Conservation (phyloP, 2,888 invertebrate genomes). For the Lymantria dispar region DNA sequence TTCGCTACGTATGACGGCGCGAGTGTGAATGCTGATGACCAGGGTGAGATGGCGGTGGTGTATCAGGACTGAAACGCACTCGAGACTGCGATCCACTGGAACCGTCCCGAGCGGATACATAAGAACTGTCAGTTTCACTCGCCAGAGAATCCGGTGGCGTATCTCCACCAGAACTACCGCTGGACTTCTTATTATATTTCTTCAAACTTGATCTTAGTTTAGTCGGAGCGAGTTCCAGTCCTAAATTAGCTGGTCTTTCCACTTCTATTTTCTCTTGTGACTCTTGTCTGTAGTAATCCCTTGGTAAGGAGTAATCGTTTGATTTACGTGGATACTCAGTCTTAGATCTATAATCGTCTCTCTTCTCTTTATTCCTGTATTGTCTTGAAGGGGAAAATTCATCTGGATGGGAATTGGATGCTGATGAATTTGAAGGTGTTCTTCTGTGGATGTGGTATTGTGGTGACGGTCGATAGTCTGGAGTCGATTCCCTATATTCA, state of each 20-base stretch:
- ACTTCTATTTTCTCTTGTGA: constrained; percentile 54
- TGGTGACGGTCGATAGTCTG: constrained; percentile 56
- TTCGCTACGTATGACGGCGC: constrained; percentile 67
- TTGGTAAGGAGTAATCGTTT: constrained; percentile 62
- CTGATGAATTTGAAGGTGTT: constrained; percentile 89
- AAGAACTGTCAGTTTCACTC: constrained; percentile 92
- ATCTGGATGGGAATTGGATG: constrained; percentile 77
- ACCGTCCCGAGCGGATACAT: constrained; percentile 92
- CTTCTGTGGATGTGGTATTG: constrained; percentile 85
- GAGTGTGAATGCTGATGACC: constrained; percentile 34
- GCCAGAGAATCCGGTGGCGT: constrained; percentile 92
- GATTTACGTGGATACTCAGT: constrained; percentile 65
- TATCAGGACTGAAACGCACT: constrained; percentile 90
- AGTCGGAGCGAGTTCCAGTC: constrained; percentile 85
- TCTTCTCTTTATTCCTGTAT: constrained; percentile 51
- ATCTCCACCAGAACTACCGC: constrained; percentile 84
- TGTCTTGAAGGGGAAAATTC: constrained; percentile 70
- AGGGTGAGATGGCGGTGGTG: constrained; percentile 73
- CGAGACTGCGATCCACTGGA: constrained; percentile 87
- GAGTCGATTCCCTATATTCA: constrained; percentile 64
- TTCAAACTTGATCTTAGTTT: constrained; percentile 91
- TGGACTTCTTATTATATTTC: constrained; percentile 84
- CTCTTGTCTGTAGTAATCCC: constrained; percentile 67
- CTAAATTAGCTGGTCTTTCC: constrained; percentile 75
- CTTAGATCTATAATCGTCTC: constrained; percentile 56